Percentiles rank a stretch among this genome's conserved stretches.
phyloP scores from a whole-genome alignment of 2,888 invertebrate genomes.

The Perizoma affinitatum region DNA sequence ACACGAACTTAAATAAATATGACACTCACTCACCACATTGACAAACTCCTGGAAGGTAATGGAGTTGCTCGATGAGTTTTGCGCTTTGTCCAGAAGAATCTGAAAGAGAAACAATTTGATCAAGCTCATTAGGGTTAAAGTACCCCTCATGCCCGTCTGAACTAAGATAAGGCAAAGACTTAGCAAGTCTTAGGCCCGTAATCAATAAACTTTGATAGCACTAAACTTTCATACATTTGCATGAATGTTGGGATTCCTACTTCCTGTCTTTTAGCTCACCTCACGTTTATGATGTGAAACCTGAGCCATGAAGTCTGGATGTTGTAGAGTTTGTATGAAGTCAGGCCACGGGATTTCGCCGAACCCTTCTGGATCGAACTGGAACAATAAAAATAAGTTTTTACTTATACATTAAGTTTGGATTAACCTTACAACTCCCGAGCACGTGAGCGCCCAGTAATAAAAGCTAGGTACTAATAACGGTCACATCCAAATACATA shows the following conservation, averaged over 20 bases:
- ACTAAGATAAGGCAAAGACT: no score
- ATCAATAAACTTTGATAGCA: no score
- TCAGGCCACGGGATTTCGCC: conserved; percentile 96
- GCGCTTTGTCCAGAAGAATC: conserved; percentile 89
- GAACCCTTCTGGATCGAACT: conserved; percentile 97
- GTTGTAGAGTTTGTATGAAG: conserved; percentile 90
- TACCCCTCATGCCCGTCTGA: no score
- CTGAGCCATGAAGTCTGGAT: conserved; percentile 90
- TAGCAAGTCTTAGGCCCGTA: no score
- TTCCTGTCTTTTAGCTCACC: conserved; percentile 59
- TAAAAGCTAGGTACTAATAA: no score
- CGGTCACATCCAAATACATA: no score
- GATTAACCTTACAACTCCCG: no score
- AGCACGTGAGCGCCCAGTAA: no score
- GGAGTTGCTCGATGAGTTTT: conserved; percentile 88
- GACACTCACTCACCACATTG: conserved; percentile 90
- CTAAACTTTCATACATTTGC: no score
- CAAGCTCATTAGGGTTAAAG: no score
- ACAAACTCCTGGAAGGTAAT: conserved; percentile 97
- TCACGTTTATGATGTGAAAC: conserved; percentile 90
- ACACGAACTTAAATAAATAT: neutral
- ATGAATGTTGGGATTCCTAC: no score
- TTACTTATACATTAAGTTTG: no score
- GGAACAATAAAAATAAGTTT: conserved; percentile 44
- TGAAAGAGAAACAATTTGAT: conserved; percentile 44